Evolutionary conservation across 2,797 vertebrate genomes (phyloP).

Genomic region (Discoglossus pictus): DNA sequence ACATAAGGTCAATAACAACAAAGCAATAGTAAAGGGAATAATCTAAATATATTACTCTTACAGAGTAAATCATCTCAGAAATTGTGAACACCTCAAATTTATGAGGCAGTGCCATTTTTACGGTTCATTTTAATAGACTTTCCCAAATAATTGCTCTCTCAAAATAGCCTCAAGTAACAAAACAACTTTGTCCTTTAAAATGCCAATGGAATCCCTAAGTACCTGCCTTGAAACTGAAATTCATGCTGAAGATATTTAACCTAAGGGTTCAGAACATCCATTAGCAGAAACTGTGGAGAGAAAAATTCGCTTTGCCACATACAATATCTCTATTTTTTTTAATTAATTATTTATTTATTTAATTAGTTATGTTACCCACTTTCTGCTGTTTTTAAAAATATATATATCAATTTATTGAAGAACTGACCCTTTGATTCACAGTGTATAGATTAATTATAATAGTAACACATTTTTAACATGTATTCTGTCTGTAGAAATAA

Average conservation of each 20-base stretch:
- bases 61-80: slow-evolving; percentile 14
- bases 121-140: slow-evolving; percentile 46
- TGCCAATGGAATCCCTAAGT: slow-evolving; percentile 42
- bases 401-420: too few species aligned
- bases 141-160: slow-evolving; percentile 47
- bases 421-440: too few species aligned
- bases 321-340: neutral
- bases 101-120: slow-evolving; percentile 31
- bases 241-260: slow-evolving; percentile 47
- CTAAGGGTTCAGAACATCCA: slow-evolving; percentile 47
- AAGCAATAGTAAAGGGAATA: slow-evolving; percentile 1
- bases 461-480: too few species aligned
- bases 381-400: too few species aligned
- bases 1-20: slow-evolving; percentile 18
- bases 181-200: slow-evolving; percentile 52
- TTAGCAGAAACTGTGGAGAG: slow-evolving; percentile 31
- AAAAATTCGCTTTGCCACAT: slow-evolving; percentile 32
- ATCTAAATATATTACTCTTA: slow-evolving; percentile 10
- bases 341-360: too few species aligned
- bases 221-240: slow-evolving; percentile 41
- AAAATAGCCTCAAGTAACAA: slow-evolving; percentile 43
- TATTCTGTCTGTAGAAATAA: too few species aligned
- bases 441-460: too few species aligned
- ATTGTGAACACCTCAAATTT: slow-evolving; percentile 23
- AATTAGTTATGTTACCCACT: too few species aligned